Base-by-base conservation (phyloP, 2,113 vertebrate genomes). In the Arothron firmamentum region DNA sequence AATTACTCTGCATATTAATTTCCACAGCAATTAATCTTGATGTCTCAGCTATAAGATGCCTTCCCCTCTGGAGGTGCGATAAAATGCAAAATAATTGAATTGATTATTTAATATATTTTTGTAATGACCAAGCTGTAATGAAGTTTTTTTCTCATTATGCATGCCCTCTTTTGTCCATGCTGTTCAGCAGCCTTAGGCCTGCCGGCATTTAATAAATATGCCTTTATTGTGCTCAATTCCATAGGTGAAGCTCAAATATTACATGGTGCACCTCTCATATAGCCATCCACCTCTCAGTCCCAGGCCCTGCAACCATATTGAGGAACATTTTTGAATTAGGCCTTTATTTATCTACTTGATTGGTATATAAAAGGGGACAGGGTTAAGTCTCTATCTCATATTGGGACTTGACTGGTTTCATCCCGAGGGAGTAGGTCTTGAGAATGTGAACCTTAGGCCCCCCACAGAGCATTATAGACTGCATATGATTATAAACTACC, bases 61-160 rank as follows among this genome's bases (percentile, higher is more conserved):
- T 72, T 74, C 66, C 59, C 63, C 75, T 80, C 73, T 82, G 74
- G 48, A 80, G 78, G 77, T 67, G 80, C 81, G 78, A 90, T 88
- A 83, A 88, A 86, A 85, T 75, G 78, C 59, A 82, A 83, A 80
- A 77, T 84, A 88, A 91, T 90, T 87, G 86, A 87, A 88, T 81
- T 61, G 75, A 87, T 87, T 82, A 83, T 84, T 82, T 77, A 70
- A 80, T 74, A 56, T 80, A 52, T 71, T 85, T 83, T 83, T 81
- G 59, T 84, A 88, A 86, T 87, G 83, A 75, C 67, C 61, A 75
- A 62, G 67, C 77, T 62, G 64, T 85, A 70, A 83, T 84, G 65
- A 43, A 47, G 56, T 73, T 66, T 79, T 77, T 68, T 2, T 68
- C 57, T 48, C 65, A 84, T 87, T 85, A 84, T 72, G 62, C 75